Base-by-base conservation (phyloP, 1,140 invertebrate genomes). In the Cepaea nemoralis region DNA sequence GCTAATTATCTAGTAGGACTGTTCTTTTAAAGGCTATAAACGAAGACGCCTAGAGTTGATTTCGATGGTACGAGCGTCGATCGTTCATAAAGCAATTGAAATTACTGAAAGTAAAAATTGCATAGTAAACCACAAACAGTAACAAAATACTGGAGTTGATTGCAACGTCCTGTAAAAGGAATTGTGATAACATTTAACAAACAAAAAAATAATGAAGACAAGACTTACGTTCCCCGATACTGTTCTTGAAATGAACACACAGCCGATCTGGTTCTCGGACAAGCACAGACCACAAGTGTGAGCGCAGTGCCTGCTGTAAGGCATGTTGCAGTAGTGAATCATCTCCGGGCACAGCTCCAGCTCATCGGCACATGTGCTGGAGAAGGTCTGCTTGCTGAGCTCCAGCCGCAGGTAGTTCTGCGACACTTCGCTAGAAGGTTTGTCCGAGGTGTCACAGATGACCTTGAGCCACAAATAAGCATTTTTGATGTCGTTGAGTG, bases 311-410 rank as follows among this genome's bases (percentile, higher is more conserved):
- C 75, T 81, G 5, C 55, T 50, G 33, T 79, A 83, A 24, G 42
- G 50, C 10, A 73, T 82, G 59, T 83, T 77, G 40, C 74, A 80
- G 19, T 45, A 73, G 33, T 83, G 73, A 16, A 27, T 63, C 59
- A 76, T 71, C 8, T 80, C 79, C 37, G 77, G 83, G 27, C 83
- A 83, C 39, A 71, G 67, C 3, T 85, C 81, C 0, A 86, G 66
- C 33, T 85, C 85, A 39, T 88, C 85, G 12, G 83, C 83, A 67
- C 87, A 88, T 2, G 82, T 85, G 73, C 86, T 87, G 67, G 82
- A 86, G 27, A 84, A 83, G 24, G 85, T 82, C 8, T 76, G 79
- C 27, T 84, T 84, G 8, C 76, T 80, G 19, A 87, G 71, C 39
- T 75, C 66, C 45, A 87, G 45, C 19, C 75, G 73, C 35, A 86